Conservation (phyloP, 2,113 vertebrate genomes). For the Pachyramphus minor region DNA sequence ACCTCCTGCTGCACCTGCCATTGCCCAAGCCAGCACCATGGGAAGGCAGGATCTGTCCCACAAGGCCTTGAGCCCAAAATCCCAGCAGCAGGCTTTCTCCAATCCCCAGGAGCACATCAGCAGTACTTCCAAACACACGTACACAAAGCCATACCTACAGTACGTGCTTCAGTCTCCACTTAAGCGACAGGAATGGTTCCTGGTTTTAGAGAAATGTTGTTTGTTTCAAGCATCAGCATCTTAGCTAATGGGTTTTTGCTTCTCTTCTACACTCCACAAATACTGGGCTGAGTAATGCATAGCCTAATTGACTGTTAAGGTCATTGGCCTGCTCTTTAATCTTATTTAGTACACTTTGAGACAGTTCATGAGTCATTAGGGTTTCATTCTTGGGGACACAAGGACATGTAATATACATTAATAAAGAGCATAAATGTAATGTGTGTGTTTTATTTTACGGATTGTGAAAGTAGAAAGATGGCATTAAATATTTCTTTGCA, state of each 20-base stretch:
- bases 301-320: slow-evolving; percentile 48
- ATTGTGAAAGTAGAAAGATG: background rate
- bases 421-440: background rate
- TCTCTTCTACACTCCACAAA: background rate
- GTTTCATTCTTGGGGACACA: slow-evolving; percentile 2
- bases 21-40: background rate
- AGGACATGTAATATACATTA: background rate
- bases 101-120: background rate
- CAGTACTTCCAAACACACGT: background rate
- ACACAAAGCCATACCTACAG: background rate
- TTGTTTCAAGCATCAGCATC: slow-evolving; percentile 10
- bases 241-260: slow-evolving; percentile 33
- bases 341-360: slow-evolving; percentile 41
- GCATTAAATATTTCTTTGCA: background rate
- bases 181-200: background rate
- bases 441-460: background rate
- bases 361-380: slow-evolving; percentile 36
- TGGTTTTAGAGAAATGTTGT: background rate
- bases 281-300: background rate
- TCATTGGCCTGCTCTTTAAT: slow-evolving; percentile 50
- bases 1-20: background rate
- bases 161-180: background rate
- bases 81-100: background rate
- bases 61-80: background rate
- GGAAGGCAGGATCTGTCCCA: background rate